These are phyloP conservation scores for Iphiclides podalirius DNA, from an alignment of 2,888 invertebrate genomes.

Conservation along the genomic window DNA sequence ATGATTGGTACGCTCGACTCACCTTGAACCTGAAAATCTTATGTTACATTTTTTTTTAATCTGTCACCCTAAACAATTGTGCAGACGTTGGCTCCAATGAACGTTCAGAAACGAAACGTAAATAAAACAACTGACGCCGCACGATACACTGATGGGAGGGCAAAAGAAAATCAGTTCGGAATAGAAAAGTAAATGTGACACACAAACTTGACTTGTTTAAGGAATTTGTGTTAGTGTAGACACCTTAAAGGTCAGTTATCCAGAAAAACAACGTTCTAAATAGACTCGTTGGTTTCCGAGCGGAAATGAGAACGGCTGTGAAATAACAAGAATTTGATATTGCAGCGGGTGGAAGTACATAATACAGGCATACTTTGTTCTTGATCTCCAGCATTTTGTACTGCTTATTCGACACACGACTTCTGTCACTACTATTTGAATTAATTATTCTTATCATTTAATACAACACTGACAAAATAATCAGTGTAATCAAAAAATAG, in stretches of 20 bases:
- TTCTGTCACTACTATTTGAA: too few species aligned
- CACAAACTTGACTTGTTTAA: slow-evolving; percentile 59
- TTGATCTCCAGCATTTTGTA: too few species aligned
- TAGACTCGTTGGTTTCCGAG: slow-evolving; percentile 3
- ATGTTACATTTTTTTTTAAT: slow-evolving; percentile 29
- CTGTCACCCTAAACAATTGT: slow-evolving; percentile 38
- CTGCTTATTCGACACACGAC: too few species aligned
- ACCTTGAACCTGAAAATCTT: slow-evolving; percentile 51
- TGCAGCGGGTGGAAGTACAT: not conserved
- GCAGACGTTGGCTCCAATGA: slow-evolving; percentile 31
- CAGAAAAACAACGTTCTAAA: not conserved
- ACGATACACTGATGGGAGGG: slow-evolving; percentile 40
- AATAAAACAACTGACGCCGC: slow-evolving; percentile 33
- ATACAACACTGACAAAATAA: too few species aligned
- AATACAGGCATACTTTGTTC: too few species aligned
- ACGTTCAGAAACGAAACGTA: slow-evolving; percentile 37
- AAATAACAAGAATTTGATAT: slow-evolving; percentile 3
- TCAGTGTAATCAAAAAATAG: too few species aligned
- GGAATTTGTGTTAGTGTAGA: slow-evolving; percentile 76
- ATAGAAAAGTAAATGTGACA: slow-evolving; percentile 42
- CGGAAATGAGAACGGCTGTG: slow-evolving; percentile 26
- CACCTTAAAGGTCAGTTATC: slow-evolving; percentile 13
- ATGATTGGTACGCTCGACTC: slow-evolving; percentile 36
- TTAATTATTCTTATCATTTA: too few species aligned
- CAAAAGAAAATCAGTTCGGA: slow-evolving; percentile 42